Base-by-base conservation (phyloP, 2,797 vertebrate species). In the Argyrosomus regius region DNA sequence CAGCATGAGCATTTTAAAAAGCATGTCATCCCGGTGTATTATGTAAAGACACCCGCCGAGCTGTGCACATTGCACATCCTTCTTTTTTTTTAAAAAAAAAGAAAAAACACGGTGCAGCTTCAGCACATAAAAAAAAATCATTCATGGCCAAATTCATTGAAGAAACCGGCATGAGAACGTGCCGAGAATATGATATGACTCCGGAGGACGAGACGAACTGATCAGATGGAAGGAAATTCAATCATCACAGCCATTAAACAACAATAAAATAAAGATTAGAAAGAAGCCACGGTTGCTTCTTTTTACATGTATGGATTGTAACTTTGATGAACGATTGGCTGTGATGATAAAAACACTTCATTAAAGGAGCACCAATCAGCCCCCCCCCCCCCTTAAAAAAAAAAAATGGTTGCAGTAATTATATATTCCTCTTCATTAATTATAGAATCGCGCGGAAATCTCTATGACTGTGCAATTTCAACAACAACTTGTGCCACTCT, bases 81-180 rank as follows among this genome's bases (percentile, higher is more conserved):
- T 43, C 41, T 13, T 13, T 43, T 39, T 79, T 53, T 22, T 22
- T 1, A 22, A 22, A n/a, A 80, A 77, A 28, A 4, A 28, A 28
- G 4, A 28, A 28, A 28, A 28, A 31, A 31, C 87, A 50, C 82
- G 67, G 75, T 87, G 88, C 90, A 83, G 84, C 57, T 83, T 86
- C 82, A 87, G 88, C 81, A 13, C 13, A 13, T 14, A 45, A 3
- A 45, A 45, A 60, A 13, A 74, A 87, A 94, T 93, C 92, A 92
- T 93, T 92, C 91, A 94, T 87, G 89, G 86, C 68, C 78, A 87
- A 84, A 92, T 94, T 94, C 93, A 94, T 94, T 94, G 91, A 94
- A 77, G 91, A 92, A 93, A 93, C 92, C 95, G 92, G 95, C 96
- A 96, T 94, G 94, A 90, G 94, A 93, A 96, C 96, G 96, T 96